Conservation (phyloP, 2,888 invertebrate species). For the Dasysyrphus tricinctus region DNA sequence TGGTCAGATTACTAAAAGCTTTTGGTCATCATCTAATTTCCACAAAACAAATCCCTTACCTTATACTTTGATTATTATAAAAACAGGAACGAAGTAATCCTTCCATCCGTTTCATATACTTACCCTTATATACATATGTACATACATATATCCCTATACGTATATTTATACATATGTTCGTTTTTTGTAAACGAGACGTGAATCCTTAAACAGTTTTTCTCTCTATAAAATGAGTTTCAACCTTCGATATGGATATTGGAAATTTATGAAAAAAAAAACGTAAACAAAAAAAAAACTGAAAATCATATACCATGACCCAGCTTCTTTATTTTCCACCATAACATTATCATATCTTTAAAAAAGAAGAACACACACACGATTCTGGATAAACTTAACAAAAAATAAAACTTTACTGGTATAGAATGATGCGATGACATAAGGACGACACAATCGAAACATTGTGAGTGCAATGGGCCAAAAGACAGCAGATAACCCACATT, state of each 20-base stretch:
- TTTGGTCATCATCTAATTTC: constrained; percentile 66
- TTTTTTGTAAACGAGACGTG: constrained; percentile 46
- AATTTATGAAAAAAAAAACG: constrained; percentile 33
- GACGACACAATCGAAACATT: constrained; percentile 66
- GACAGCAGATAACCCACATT: constrained; percentile 69
- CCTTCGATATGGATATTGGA: constrained; percentile 26
- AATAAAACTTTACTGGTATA: constrained; percentile 20
- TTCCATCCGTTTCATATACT: constrained; percentile 25
- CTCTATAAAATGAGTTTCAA: neutral
- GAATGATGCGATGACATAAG: constrained; percentile 62
- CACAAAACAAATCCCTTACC: constrained; percentile 40
- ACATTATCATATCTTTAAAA: constrained; percentile 33
- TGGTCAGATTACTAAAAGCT: constrained; percentile 37
- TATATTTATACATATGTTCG: neutral
- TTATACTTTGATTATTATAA: neutral
- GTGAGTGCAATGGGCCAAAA: constrained; percentile 69
- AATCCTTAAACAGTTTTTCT: constrained; percentile 50
- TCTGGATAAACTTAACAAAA: neutral
- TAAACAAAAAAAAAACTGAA: constrained; percentile 1
- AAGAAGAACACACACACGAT: constrained; percentile 14
- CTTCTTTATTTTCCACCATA: constrained; percentile 23
- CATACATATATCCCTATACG: neutral
- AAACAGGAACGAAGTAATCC: constrained; percentile 17
- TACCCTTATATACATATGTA: too few relatives aligned
- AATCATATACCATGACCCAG: constrained; percentile 63